These are phyloP conservation scores for Cottoperca gobio DNA, from an alignment of 2,797 vertebrate genomes.

Conservation along the genomic window DNA sequence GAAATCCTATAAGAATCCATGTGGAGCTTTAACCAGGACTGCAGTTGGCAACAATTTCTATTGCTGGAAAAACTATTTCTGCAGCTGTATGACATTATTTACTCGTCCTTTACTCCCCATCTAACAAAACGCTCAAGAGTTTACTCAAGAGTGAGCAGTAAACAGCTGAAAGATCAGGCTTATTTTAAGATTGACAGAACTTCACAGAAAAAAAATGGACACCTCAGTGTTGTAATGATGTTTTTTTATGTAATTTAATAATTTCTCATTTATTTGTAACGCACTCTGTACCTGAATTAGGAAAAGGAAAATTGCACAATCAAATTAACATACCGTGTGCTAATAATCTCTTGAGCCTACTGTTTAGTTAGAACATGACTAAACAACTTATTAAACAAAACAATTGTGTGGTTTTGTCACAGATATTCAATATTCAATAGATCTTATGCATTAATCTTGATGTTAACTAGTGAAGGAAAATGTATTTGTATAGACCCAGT, in stretches of 20 bases:
- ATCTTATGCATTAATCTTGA: not conserved
- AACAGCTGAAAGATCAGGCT: not conserved
- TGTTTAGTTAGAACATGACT: not conserved
- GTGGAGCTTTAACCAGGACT: not conserved
- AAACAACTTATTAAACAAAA: not conserved
- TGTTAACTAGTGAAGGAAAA: not conserved
- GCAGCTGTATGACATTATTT: slow-evolving; percentile 1
- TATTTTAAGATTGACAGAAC: not conserved
- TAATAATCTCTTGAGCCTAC: slow-evolving; percentile 12
- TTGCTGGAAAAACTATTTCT: slow-evolving; percentile 5
- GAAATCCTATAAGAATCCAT: not conserved
- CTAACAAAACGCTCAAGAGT: not conserved
- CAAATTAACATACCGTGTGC: not conserved
- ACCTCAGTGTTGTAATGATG: not conserved
- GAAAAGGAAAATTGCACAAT: slow-evolving; percentile 25
- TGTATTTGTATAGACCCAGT: not conserved
- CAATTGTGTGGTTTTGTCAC: not conserved
- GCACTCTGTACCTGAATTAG: not conserved
- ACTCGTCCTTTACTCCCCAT: not conserved
- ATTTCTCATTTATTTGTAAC: not conserved
- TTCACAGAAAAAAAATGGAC: not conserved
- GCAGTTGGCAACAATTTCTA: not conserved
- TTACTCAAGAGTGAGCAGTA: not conserved
- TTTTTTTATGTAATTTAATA: not conserved
- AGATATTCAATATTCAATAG: not conserved